Evolutionary conservation across 2,797 vertebrate species (phyloP), one percentile per base, ranked within the genome.

Genomic region (Lophius americanus): DNA sequence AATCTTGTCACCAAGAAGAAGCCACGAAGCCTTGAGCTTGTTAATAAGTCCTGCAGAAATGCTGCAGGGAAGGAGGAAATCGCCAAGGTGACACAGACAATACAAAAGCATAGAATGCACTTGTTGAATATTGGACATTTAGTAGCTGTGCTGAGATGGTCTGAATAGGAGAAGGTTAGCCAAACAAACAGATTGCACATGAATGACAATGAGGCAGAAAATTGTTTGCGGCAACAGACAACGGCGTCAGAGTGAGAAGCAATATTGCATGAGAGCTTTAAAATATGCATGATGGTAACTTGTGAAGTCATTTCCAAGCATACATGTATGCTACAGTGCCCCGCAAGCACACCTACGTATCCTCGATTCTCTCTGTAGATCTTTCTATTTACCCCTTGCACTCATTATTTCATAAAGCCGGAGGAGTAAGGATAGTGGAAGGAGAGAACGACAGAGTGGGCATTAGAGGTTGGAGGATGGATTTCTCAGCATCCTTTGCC

Each of bases 131-230:
- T 59, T 5, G 60, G 80, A 82, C 79, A 72, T 55, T 56, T 74
- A 83, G 85, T 64, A 75, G 81, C 78, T 88, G 59, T 14, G 81
- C 66, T 48, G 70, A 81, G 70, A 75, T 68, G 53, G 72, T 73
- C 67, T 72, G 81, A 84, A 83, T 78, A 69, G 9, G 55, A 72
- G 74, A 62, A 81, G 85, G 83, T 87, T 89, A 86, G 88, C 82
- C 85, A 91, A 88, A 90, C 90, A 91, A 91, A 89, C 85, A 86
- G 83, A 89, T 79, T 82, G 80, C 81, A 82, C 82, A 84, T 85
- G 89, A 89, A 91, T 91, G 91, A 86, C 86, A 91, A 90, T 89
- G 88, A 89, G 87, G 87, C 81, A 84, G 85, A 85, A 89, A 90
- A 91, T 89, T 87, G 88, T 78, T 82, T 79, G 87, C 73, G 13